Evolutionary conservation across 2,797 vertebrate species (phyloP).

Genomic region (Phoeniculus purpureus): DNA sequence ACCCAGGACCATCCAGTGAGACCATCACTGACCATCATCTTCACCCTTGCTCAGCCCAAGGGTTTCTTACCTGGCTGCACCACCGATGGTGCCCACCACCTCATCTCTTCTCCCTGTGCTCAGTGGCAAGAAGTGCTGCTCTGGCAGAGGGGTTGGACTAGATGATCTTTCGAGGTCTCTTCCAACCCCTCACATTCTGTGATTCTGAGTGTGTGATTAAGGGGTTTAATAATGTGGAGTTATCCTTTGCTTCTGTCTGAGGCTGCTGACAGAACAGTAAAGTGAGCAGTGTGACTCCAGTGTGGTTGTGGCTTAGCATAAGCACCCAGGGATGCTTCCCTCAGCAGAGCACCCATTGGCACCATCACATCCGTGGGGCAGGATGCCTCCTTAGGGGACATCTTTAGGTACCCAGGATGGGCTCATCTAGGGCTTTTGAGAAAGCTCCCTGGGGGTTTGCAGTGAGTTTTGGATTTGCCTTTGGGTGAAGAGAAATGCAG

Average conservation of each 20-base stretch:
- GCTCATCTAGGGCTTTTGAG: background rate
- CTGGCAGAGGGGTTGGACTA: too few species aligned
- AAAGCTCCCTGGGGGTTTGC: rapidly evolving
- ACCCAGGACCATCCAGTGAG: background rate
- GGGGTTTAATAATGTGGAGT: background rate
- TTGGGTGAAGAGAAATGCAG: background rate
- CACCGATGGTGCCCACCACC: background rate
- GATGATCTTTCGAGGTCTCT: too few species aligned
- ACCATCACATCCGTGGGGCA: background rate
- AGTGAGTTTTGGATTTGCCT: background rate
- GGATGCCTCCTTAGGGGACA: rapidly evolving
- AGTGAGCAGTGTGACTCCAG: background rate
- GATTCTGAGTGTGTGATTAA: background rate
- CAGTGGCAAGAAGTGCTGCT: background rate
- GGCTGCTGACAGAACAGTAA: background rate
- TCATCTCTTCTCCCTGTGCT: background rate
- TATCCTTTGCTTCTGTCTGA: background rate
- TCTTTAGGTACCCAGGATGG: background rate
- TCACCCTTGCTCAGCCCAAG: background rate
- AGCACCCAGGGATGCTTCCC: background rate
- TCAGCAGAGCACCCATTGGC: rapidly evolving
- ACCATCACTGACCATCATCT: rapidly evolving
- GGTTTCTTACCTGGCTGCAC: background rate
- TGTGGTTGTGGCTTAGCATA: background rate
- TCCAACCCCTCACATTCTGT: too few species aligned